Conservation (phyloP, 2,888 invertebrate species). For the Meiosimyza platycephala region DNA sequence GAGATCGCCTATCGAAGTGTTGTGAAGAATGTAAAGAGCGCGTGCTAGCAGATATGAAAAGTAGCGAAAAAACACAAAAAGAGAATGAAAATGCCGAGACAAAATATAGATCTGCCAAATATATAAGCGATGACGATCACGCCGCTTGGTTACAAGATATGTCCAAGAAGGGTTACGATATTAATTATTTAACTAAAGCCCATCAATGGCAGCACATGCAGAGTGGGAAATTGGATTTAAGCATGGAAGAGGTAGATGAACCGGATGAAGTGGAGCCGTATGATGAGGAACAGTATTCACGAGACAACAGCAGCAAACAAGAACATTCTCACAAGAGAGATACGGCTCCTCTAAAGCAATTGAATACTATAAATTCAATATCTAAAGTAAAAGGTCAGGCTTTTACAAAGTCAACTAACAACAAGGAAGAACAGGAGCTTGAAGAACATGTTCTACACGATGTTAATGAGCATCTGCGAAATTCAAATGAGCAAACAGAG, state of each 20-base stretch:
- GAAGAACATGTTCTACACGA: conserved; percentile 29
- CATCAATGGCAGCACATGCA: conserved; percentile 47
- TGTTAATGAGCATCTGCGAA: conserved; percentile 42
- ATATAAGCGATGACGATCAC: conserved; percentile 34
- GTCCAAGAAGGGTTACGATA: conserved; percentile 55
- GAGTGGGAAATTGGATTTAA: conserved; percentile 44
- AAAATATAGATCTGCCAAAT: conserved; percentile 10
- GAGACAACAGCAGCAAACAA: too few relatives aligned
- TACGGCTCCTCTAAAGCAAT: not conserved
- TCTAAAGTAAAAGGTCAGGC: conserved; percentile 16
- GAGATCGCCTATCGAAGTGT: conserved; percentile 44
- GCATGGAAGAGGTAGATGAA: conserved; percentile 18
- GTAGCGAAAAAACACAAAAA: conserved; percentile 13
- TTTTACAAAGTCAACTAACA: conserved; percentile 16
- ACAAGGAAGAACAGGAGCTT: not conserved
- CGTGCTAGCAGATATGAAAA: conserved; percentile 38
- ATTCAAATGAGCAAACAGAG: conserved; percentile 1
- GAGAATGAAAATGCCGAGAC: not conserved
- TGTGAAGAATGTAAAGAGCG: conserved; percentile 48
- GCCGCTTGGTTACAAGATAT: conserved; percentile 51
- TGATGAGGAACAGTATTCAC: not conserved
- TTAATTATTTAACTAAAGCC: conserved; percentile 49
- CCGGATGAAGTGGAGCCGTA: not conserved
- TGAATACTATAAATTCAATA: not conserved
- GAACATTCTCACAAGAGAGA: conserved; percentile 14